Conservation (phyloP, 2,888 invertebrate species). For the Amblyjoppa proteus region DNA sequence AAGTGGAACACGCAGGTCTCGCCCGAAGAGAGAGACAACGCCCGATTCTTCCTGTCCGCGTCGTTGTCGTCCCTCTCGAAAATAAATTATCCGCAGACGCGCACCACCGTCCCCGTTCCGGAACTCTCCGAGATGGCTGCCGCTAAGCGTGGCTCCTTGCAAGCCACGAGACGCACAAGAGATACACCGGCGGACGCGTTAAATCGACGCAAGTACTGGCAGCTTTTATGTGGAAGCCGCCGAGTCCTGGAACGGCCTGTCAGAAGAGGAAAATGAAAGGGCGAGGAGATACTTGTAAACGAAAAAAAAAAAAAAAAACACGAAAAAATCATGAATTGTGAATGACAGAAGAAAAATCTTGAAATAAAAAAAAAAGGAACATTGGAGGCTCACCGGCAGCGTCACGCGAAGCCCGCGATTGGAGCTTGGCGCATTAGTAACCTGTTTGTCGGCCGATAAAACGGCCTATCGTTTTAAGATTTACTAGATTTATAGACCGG, state of each 20-base stretch:
- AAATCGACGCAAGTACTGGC: neutral
- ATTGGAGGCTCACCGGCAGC: conserved; percentile 71
- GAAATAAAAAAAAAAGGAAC: conserved; percentile 26
- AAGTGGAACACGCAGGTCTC: conserved; percentile 62
- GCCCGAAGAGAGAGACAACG: conserved; percentile 50
- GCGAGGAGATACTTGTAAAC: neutral
- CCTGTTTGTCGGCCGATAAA: conserved; percentile 81
- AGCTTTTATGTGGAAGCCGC: conserved; percentile 7
- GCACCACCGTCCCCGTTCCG: conserved; percentile 39
- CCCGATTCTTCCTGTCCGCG: conserved; percentile 50
- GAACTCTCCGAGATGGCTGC: conserved; percentile 7
- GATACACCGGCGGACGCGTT: neutral
- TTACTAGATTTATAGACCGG: conserved; percentile 80
- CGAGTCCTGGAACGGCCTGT: neutral
- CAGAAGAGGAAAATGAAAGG: neutral
- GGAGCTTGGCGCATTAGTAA: conserved; percentile 78
- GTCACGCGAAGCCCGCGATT: conserved; percentile 76
- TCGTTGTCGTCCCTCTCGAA: conserved; percentile 50
- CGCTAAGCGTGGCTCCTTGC: conserved; percentile 49
- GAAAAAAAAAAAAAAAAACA: conserved; percentile 1
- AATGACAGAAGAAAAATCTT: neutral
- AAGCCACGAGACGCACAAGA: conserved; percentile 43
- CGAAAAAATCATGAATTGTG: conserved; percentile 7
- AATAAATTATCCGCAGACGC: conserved; percentile 51
- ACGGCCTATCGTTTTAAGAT: conserved; percentile 78